phyloP scores from a whole-genome alignment of 1,140 invertebrate species.

The Harpegnathos saltator region DNA sequence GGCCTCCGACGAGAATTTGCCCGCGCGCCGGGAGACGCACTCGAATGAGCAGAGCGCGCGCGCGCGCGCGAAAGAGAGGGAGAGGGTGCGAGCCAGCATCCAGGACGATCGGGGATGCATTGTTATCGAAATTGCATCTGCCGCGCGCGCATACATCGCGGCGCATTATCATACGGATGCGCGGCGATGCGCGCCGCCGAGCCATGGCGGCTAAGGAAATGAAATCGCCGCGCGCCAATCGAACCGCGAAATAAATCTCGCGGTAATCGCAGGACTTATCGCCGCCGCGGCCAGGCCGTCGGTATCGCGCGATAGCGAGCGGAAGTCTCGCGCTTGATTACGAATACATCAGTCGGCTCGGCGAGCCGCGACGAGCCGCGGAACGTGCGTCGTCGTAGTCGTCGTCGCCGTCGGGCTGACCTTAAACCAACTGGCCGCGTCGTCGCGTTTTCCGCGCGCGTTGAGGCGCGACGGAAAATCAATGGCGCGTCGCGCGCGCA shows the following conservation, averaged over 20 bases:
- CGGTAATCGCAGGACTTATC: neutral
- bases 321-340: neutral
- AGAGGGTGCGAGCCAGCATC: no score
- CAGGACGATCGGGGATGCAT: slow-evolving; percentile 28
- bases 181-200: neutral
- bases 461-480: neutral
- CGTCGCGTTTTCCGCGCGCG: neutral
- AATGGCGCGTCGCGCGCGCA: neutral
- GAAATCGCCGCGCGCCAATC: slow-evolving; percentile 10
- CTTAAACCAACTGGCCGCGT: slow-evolving; percentile 30
- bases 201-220: neutral
- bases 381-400: no score
- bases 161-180: slow-evolving; percentile 47
- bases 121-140: slow-evolving; percentile 60
- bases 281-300: neutral
- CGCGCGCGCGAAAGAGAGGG: neutral
- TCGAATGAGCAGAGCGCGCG: slow-evolving; percentile 53
- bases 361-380: no score
- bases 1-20: slow-evolving; percentile 57
- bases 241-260: slow-evolving; percentile 13
- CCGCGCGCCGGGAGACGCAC: slow-evolving; percentile 35
- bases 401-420: neutral
- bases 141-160: slow-evolving; percentile 27
- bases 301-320: neutral
- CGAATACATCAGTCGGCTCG: no score